These are phyloP conservation scores for Bombus affinis DNA, from an alignment of 1,140 invertebrate species.

Conservation along the genomic window DNA sequence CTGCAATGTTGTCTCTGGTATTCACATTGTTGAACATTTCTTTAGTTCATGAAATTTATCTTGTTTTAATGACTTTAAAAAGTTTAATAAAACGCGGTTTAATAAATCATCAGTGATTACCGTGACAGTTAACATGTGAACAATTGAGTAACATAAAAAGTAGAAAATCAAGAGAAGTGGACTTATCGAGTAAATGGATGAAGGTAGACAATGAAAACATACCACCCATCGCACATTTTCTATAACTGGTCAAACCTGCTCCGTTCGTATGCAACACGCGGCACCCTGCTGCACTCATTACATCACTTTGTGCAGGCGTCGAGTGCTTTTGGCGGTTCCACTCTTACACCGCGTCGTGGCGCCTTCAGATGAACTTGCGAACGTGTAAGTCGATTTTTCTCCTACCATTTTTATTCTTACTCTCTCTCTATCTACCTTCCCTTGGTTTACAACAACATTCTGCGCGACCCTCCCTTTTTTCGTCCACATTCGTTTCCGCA, in stretches of 20 bases:
- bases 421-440: not conserved
- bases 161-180: too few relatives aligned
- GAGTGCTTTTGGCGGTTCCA: not conserved
- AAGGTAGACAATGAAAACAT: not conserved
- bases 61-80: too few relatives aligned
- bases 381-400: conserved; percentile 10
- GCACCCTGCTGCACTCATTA: not conserved
- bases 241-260: not conserved
- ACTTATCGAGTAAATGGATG: too few relatives aligned
- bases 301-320: not conserved
- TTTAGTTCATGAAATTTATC: too few relatives aligned
- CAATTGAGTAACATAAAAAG: too few relatives aligned
- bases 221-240: not conserved
- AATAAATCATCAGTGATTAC: too few relatives aligned
- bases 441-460: not conserved
- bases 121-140: too few relatives aligned
- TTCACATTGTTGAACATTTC: too few relatives aligned
- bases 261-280: not conserved
- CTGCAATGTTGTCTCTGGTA: too few relatives aligned
- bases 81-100: too few relatives aligned
- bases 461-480: not conserved
- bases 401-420: not conserved
- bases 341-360: not conserved
- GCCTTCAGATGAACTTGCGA: not conserved
- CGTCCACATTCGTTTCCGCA: too few relatives aligned